Base-by-base conservation (phyloP, 2,113 vertebrate genomes). In the Pitta sordida region DNA sequence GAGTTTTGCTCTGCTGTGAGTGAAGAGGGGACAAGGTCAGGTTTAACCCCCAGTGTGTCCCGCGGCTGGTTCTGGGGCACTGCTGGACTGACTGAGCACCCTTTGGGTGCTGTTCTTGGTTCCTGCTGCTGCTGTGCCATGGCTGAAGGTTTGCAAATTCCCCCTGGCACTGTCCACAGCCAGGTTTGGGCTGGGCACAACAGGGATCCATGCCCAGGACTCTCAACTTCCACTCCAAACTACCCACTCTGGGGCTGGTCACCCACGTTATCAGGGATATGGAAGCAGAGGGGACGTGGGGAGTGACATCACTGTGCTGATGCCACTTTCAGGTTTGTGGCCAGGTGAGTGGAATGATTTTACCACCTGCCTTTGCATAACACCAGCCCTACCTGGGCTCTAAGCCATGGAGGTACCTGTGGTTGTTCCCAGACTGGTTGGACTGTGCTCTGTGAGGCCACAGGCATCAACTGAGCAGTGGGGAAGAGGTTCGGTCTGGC, bases 141-240 rank as follows among this genome's bases (percentile, higher is more conserved):
- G 34, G 43, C 41, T 13, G 43, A 21, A 53, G 41, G 60, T 43
- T 65, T 53, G 46, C 56, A 24, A n/a, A 65, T 48, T 20, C 17
- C 11, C 11, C 41, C 10, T 27, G 18, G 75, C 41, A 7, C 32
- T 63, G 79, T 67, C 56, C 36, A 7, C 20, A 15, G 73, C 46
- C 8, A 60, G 24, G 7, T 18, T 41, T 30, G 69, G 41, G 70
- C 16, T 30, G 24, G 13, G 63, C 20, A 44, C 10, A 5, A 15
- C 27, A 56, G 4, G 49, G 26, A 15, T 37, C 65, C 0, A 1
- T 3, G 3, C 46, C n/a, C 0, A 1, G 11, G 22, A 27, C 24
- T 13, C 55, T 39, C 52, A 24, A 24, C 52, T 26, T 29, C 36
- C 17, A 7, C 32, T 69, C 44, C 22, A 14, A 48, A 43, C 12